Evolutionary conservation across 1,140 invertebrate species (phyloP).

Genomic region (Dolichoris vasculosae): DNA sequence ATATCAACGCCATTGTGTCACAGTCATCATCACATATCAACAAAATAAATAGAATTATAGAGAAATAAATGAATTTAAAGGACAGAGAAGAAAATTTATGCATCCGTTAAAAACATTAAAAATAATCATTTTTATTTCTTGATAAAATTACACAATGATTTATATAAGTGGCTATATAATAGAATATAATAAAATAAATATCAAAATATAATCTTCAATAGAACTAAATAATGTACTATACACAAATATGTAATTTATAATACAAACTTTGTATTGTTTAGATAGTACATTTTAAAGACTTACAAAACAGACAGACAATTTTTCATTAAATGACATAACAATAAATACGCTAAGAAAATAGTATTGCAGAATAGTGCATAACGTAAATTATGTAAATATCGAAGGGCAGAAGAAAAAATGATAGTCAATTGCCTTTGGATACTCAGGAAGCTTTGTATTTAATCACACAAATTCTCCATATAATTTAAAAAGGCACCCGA

Average conservation of each 20-base stretch:
- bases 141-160: too few species aligned
- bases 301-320: too few species aligned
- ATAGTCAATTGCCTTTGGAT: background rate
- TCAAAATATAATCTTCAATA: too few species aligned
- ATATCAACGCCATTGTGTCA: background rate
- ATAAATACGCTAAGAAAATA: background rate
- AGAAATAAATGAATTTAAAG: background rate
- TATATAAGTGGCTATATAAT: too few species aligned
- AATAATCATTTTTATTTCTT: too few species aligned
- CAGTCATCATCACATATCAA: background rate
- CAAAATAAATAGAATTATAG: background rate
- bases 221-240: too few species aligned
- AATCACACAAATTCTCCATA: background rate
- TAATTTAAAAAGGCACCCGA: conserved; percentile 22
- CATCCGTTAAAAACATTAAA: too few species aligned
- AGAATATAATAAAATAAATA: too few species aligned
- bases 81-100: background rate
- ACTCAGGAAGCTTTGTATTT: background rate
- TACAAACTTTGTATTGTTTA: too few species aligned
- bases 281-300: too few species aligned
- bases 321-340: background rate
- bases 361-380: background rate
- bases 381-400: background rate
- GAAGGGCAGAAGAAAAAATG: background rate
- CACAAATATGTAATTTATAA: too few species aligned